Evolutionary conservation across 2,113 vertebrate genomes (phyloP), one percentile per base, ranked within the genome.

Genomic region (Burhinus oedicnemus): DNA sequence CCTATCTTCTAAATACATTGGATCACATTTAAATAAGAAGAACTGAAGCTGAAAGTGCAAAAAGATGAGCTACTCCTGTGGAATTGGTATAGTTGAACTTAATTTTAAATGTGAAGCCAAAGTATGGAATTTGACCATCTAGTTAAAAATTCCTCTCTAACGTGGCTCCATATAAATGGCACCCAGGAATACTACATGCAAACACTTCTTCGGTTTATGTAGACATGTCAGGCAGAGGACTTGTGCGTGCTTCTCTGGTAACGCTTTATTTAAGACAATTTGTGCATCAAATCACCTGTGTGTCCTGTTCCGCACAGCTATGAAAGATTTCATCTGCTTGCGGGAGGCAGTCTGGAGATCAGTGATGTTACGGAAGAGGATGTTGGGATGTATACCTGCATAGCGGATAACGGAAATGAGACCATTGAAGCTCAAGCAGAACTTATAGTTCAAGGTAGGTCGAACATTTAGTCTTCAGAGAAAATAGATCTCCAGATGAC

Each of bases 361-460:
- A 97, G 58, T 20, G 99, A 98, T 11, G 92, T 99, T 42, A 97
- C 84, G 1, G 98, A 99, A 86, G 98, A 98, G 12, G 99, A 99
- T 7, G 97, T 95, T 2, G 99, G 99, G 32, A 96, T 97, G 25
- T 99, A 99, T 74, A 98, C 97, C 91, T 99, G 99, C 96, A 69
- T 98, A 74, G 99, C 98, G 0, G 98, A 99, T 40, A 99, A 98
- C 2, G 96, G 96, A 34, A 99, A 99, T 12, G 97, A 98, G 69
- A 99, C 99, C 6, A 90, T 98, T 27, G 98, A 99, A 90, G 98
- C 98, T 27, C 98, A 98, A 72, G 98, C 99, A n/a, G 99, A 99
- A 44, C 99, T 99, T 86, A 79, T 95, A 6, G 92, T 99, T 25
- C 99, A 99, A 99, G 99, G 99, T 99, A 98, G 89, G 96, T 57